Conservation (phyloP, 2,113 vertebrate species). For the Nothocercus julius region DNA sequence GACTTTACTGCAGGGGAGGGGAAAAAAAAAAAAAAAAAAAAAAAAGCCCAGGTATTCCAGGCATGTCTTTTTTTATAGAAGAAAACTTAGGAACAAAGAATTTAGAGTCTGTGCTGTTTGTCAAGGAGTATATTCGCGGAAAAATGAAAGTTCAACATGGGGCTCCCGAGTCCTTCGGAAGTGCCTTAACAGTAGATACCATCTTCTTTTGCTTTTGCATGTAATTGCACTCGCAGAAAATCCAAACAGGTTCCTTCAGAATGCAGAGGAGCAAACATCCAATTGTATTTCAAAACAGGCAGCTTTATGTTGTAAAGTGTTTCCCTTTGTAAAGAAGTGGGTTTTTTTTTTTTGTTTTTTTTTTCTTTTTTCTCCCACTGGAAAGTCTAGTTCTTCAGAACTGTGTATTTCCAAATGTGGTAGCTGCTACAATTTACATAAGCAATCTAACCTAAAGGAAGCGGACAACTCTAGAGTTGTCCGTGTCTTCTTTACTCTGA, state of each 20-base stretch:
- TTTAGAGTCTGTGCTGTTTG: no score
- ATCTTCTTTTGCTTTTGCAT: not conserved
- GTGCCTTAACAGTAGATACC: not conserved
- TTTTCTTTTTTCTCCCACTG: no score
- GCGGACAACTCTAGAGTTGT: not conserved
- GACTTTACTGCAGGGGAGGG: not conserved
- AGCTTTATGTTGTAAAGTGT: not conserved
- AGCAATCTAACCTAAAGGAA: not conserved
- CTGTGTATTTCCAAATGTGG: not conserved
- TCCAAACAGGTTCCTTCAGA: not conserved
- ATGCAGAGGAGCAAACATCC: not conserved
- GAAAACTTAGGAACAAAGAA: not conserved
- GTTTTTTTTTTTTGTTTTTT: no score
- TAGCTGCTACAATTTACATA: not conserved
- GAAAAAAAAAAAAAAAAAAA: not conserved
- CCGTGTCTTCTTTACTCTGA: not conserved
- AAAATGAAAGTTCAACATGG: not conserved
- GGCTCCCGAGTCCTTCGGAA: not conserved
- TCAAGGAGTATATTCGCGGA: not conserved
- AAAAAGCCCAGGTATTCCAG: not conserved
- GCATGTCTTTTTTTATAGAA: not conserved
- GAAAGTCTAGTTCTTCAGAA: not conserved
- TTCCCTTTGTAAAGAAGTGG: not conserved
- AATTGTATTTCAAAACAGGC: not conserved
- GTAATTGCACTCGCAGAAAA: not conserved